Percentiles rank a stretch among this genome's conserved stretches.
Evolutionary conservation across 2,888 invertebrate species (phyloP).

Genomic region (Bugulina stolonifera): DNA sequence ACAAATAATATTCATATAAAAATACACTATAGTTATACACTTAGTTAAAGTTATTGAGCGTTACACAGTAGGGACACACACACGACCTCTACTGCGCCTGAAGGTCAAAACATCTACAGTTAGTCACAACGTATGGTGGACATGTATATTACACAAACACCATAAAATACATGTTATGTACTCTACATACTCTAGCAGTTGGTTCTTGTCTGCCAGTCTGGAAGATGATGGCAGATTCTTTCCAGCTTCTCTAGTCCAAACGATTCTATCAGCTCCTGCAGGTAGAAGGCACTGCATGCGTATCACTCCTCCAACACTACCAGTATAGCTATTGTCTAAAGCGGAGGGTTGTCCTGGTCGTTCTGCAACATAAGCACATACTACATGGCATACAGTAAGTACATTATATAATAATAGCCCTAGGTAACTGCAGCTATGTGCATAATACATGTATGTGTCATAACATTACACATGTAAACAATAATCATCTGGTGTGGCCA

Average conservation of each 20-base stretch:
- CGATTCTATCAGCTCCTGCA: constrained; percentile 1
- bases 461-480: too few species aligned
- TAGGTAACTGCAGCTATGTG: too few species aligned
- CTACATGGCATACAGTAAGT: not conserved
- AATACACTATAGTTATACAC: not conserved
- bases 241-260: not conserved
- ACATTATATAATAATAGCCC: too few species aligned
- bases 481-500: too few species aligned
- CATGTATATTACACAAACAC: too few species aligned
- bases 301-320: not conserved
- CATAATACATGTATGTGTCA: too few species aligned
- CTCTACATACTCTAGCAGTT: constrained; percentile 26
- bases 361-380: not conserved
- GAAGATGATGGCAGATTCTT: not conserved
- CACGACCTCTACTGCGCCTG: too few species aligned
- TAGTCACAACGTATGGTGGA: too few species aligned
- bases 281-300: not conserved
- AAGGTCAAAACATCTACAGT: too few species aligned
- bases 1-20: not conserved
- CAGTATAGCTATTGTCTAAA: not conserved
- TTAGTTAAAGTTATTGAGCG: not conserved
- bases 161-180: too few species aligned
- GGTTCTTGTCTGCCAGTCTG: not conserved
- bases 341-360: not conserved
- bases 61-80: not conserved